These are phyloP conservation scores for Platygyra sinensis DNA, from an alignment of 64 coral and sea anemone species.

Conservation along the genomic window DNA sequence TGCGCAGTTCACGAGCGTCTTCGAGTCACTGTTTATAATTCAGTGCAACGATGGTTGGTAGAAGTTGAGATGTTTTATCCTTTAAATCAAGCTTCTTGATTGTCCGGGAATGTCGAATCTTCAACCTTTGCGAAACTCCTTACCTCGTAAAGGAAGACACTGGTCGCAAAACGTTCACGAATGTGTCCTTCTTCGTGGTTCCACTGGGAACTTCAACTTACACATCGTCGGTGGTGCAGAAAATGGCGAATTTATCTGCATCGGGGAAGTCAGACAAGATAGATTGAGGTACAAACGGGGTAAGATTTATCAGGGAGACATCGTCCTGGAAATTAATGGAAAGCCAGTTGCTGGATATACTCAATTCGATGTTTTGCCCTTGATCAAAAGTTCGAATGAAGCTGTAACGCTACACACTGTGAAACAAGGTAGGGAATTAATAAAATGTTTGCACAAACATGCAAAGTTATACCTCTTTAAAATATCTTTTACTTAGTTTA, in stretches of 20 bases:
- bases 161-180: conserved; percentile 91
- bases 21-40: conserved; percentile 36
- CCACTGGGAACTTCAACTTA: conserved; percentile 80
- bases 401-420: conserved; percentile 57
- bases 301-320: conserved; percentile 75
- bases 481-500: background rate
- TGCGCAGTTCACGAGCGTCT: background rate
- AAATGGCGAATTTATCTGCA: conserved; percentile 90
- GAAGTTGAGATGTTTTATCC: background rate
- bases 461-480: background rate
- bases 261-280: conserved; percentile 82
- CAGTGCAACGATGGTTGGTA: background rate
- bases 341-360: conserved; percentile 87
- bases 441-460: conserved; percentile 25
- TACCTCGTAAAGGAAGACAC: conserved; percentile 88
- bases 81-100: background rate
- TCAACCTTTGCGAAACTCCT: conserved; percentile 50
- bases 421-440: conserved; percentile 67
- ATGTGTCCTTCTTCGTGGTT: conserved; percentile 41
- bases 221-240: conserved; percentile 93
- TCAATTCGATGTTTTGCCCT: conserved; percentile 77
- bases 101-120: conserved; percentile 27
- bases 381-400: conserved; percentile 82
- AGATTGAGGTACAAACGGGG: conserved; percentile 85
- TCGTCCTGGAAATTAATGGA: conserved; percentile 88